Evolutionary conservation across 1,140 invertebrate species (phyloP).

Genomic region (Drosophila sechellia): DNA sequence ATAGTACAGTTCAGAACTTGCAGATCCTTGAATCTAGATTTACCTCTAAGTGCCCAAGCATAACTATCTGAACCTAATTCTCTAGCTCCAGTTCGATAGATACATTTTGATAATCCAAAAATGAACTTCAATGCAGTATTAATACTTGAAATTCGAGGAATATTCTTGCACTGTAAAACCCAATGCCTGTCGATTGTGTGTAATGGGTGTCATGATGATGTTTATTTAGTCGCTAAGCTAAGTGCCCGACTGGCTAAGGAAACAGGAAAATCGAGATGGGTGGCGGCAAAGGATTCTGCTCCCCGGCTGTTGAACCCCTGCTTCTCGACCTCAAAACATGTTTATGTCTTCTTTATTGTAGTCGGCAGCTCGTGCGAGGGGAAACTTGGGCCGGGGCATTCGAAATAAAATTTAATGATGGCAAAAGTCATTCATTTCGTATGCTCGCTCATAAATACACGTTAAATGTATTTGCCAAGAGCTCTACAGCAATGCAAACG

Average conservation of each 20-base stretch:
- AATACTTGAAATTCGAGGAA: neutral
- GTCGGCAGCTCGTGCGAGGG: conserved; percentile 19
- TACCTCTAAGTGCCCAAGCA: too few species aligned
- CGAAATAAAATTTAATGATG: conserved; percentile 75
- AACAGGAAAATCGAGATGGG: conserved; percentile 33
- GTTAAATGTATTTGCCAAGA: conserved; percentile 75
- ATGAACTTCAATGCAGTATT: too few species aligned
- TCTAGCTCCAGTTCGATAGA: too few species aligned
- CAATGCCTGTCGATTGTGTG: conserved; percentile 49
- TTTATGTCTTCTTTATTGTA: conserved; percentile 63
- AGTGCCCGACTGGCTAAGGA: conserved; percentile 52
- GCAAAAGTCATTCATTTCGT: conserved; percentile 75
- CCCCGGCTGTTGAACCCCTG: conserved; percentile 50
- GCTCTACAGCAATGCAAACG: conserved; percentile 59
- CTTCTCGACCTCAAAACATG: conserved; percentile 69
- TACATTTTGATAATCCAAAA: too few species aligned
- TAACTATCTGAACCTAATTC: too few species aligned
- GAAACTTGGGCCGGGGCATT: conserved; percentile 39
- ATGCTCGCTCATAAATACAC: conserved; percentile 76
- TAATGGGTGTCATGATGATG: conserved; percentile 78
- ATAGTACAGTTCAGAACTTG: too few species aligned
- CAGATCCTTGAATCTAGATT: too few species aligned
- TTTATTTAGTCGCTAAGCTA: conserved; percentile 69
- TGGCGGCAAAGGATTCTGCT: conserved; percentile 43
- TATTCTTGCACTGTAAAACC: conserved; percentile 1